Base-by-base conservation (phyloP, 2,888 invertebrate genomes). In the Tethea ocularis region DNA sequence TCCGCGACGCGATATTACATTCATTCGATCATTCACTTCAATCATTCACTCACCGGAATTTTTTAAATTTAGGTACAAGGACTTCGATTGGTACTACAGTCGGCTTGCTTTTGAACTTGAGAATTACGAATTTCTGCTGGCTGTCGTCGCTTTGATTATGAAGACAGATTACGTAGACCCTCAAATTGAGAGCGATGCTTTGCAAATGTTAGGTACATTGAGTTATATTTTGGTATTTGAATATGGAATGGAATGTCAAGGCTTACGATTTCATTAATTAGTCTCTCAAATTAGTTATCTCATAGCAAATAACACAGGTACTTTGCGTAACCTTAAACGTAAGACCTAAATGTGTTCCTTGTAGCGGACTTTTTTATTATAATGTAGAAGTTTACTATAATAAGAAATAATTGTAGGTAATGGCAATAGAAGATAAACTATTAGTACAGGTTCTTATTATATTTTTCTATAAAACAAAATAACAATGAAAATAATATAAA, bases 41-140 rank as follows among this genome's bases (percentile, higher is more conserved):
- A 75, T 83, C 81, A 72, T 72, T 84, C 84, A 53, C 33, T 54
- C 54, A 36, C 54, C 54, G 74, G 78, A 77, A 71, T 72, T 76
- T 82, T 83, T 79, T 68, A 54, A 74, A 77, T 81, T 82, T 74
- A 33, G 33, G 33, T 13, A 78, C 75, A 79, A 84, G 80, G 72
- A 85, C 85, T 91, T 87, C 87, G 88, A 91, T 91, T 89, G 88
- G 88, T 83, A 83, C 84, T 87, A 80, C 72, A 83, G 86, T 79
- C 90, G 89, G 90, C 82, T 66, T 68, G 81, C 89, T 86, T 90
- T 89, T 84, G 84, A 88, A 74, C 70, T 69, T 76, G 66, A 77
- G 74, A 79, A 80, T 84, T 80, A 67, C 66, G 69, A 72, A 33
- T 69, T 72, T 74, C 66, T 69, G 71, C 71, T 72, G 71, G 67